Percentiles rank a stretch among this genome's conserved stretches.
phyloP scores from a whole-genome alignment of 2,797 vertebrate genomes.

The Myotis myotis region DNA sequence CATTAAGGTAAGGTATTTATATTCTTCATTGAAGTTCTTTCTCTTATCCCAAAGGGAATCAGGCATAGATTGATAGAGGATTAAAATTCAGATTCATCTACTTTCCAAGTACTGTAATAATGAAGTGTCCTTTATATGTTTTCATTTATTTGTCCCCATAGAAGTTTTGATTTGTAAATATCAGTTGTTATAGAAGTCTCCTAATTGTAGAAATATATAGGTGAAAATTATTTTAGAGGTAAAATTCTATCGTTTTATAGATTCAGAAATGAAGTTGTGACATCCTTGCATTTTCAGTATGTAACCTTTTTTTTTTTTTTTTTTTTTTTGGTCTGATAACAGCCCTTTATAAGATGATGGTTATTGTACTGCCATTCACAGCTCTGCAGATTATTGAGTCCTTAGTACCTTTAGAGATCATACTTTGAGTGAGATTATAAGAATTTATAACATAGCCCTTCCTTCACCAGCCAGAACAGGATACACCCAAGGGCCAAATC shows the following conservation, averaged over 20 bases:
- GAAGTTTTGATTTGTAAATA: background rate
- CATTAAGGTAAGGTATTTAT: conserved; percentile 95
- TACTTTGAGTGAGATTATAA: background rate
- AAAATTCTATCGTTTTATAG: conserved; percentile 27
- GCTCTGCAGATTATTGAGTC: background rate
- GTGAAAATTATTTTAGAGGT: conserved; percentile 47
- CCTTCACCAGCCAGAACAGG: background rate
- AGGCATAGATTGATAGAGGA: background rate
- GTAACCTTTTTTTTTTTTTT: background rate
- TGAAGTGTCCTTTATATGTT: background rate
- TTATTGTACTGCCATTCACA: background rate
- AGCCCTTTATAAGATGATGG: background rate
- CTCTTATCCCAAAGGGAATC: background rate
- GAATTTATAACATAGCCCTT: background rate
- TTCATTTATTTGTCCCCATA: conserved; percentile 26
- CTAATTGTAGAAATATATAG: conserved; percentile 19
- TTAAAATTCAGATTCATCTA: background rate
- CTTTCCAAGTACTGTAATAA: conserved; percentile 5
- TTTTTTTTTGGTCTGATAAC: background rate
- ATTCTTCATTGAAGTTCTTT: conserved; percentile 31
- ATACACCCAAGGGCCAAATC: background rate
- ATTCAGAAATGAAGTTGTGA: conserved; percentile 37
- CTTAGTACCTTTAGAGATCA: background rate
- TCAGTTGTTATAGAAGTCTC: conserved; percentile 2
- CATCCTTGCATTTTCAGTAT: conserved; percentile 33